Evolutionary conservation across 2,888 invertebrate species (phyloP), one percentile per base, ranked within the genome.

Genomic region (Pachydiplax longipennis): DNA sequence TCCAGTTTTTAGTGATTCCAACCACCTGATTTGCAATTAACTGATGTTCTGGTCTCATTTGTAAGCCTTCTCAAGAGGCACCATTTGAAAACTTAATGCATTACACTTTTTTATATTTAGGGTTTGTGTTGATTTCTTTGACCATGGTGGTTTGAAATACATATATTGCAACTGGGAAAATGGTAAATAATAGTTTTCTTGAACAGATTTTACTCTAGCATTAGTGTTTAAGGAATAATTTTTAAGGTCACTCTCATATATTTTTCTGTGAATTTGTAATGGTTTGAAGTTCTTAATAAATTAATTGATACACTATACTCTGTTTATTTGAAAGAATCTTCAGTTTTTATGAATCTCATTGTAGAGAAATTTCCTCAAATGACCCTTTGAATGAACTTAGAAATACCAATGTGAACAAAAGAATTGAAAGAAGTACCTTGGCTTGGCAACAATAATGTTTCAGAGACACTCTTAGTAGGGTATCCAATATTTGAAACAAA

Each of bases 241-340:
- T 81, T 90, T 81, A 90, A 90, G 80, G 37, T 61, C 58, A 58
- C 53, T 81, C 48, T 90, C 80, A 22, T 90, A n/a, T 90, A 80
- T 90, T 90, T 90, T 90, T 90, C 90, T 90, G 80, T 90, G 58
- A 35, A 90, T 90, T 90, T 81, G 81, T 81, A 90, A 81, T 81
- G 80, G 58, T 90, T 90, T 90, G 81, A 90, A 90, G 81, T 90
- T 90, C 90, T 81, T 58, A 90, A 90, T 90, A 90, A 90, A 90
- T 87, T 90, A 90, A 90, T 73, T 87, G 61, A 87, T 87, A 87
- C 58, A 83, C 87, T 87, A 87, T 37, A 73, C 5, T 53, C 37
- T n/a, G 48, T 53, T 53, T 53, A 53, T 53, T 53, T 4, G 15
- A 53, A 40, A 5, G 40, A 40, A 40, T 40, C 40, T 6, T 15